Evolutionary conservation across 2,888 invertebrate species (phyloP), one percentile per base, ranked within the genome.

Genomic region (Drosophila borborema): DNA sequence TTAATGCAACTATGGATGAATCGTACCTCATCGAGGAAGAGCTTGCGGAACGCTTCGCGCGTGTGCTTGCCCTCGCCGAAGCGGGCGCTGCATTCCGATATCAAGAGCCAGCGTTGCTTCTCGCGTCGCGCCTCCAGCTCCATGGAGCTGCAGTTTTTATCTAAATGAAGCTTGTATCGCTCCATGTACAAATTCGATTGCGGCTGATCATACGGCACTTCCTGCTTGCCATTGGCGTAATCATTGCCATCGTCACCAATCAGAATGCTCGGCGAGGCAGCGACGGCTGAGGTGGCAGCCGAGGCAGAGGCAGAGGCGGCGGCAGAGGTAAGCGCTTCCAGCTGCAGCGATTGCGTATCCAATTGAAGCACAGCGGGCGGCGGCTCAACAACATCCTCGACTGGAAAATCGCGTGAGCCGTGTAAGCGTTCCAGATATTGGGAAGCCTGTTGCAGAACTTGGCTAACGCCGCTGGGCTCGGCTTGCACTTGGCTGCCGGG

Each of bases 51-150:
- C 66, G 91, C 92, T 79, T 93, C 93, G 31, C 93, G 83, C 14
- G 93, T 92, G 77, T 93, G 93, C 77, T 92, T 93, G 5, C 92
- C 92, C 85, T 93, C 93, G 55, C 92, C 93, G 53, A 93, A 86
- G 68, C 91, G 85, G 16, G 92, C 92, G 78, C 93, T 93, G 78
- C 93, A 93, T 72, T 93, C 93, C 16, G 93, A 93, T 81, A 93
- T 93, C 70, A 93, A 80, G 18, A 93, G 83, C 93, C 93, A 93
- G 41, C 93, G 92, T 43, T 92, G 90, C 76, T 93, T 93, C 80
- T 93, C 93, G 54, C 93, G 91, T 65, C 91, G 89, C 66, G 92
- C 93, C 80, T 93, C 93, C 74, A 93, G 75, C 80, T 93, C 93
- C 93, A 93, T 93, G 34, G 91, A 89, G 82, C 93, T 93, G 79